These are phyloP conservation scores for Hydriomena furcata DNA, from an alignment of 2,888 invertebrate species.

Conservation along the genomic window DNA sequence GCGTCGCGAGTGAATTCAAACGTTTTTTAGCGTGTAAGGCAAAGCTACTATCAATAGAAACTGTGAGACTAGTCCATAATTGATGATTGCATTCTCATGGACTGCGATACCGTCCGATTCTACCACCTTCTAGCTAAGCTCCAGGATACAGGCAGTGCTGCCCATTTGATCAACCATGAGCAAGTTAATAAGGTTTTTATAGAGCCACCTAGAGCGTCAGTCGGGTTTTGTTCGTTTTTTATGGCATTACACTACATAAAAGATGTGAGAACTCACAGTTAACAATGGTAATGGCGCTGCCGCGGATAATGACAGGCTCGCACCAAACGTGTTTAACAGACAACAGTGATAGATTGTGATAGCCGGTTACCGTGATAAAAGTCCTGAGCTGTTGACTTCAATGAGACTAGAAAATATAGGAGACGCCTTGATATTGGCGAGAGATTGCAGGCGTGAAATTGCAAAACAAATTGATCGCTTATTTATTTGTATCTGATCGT, in stretches of 20 bases:
- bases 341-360: constrained; percentile 43
- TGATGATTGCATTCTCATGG: too few relatives aligned
- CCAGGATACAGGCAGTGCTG: too few relatives aligned
- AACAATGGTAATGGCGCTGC: constrained; percentile 21
- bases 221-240: not conserved
- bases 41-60: too few relatives aligned
- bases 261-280: constrained; percentile 7
- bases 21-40: too few relatives aligned
- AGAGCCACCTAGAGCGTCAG: not conserved
- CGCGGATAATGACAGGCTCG: constrained; percentile 35
- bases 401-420: constrained; percentile 29
- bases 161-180: too few relatives aligned
- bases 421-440: constrained; percentile 24
- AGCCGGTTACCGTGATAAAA: constrained; percentile 32
- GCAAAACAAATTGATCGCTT: constrained; percentile 23
- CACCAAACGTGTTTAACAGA: constrained; percentile 34
- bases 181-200: not conserved
- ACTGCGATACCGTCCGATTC: too few relatives aligned
- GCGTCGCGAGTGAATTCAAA: too few relatives aligned
- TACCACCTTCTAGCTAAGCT: too few relatives aligned
- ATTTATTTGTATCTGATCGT: constrained; percentile 35
- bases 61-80: too few relatives aligned
- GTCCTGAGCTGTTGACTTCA: constrained; percentile 25
- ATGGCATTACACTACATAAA: not conserved
- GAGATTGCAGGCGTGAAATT: constrained; percentile 22